These are phyloP conservation scores for Panonychus citri DNA, from an alignment of 1,140 invertebrate genomes.

Conservation along the genomic window DNA sequence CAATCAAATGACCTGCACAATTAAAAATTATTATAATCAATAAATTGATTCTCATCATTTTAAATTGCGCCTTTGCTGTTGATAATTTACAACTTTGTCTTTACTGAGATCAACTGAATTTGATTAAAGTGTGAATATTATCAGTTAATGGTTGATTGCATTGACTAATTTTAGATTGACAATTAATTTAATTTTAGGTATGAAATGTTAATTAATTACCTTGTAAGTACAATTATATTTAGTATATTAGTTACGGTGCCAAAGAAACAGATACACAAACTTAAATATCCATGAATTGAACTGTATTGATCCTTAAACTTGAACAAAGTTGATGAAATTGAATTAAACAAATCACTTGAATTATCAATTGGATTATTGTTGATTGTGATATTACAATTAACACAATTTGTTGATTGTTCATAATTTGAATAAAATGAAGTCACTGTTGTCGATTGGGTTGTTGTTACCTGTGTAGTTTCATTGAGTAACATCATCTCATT, in stretches of 20 bases:
- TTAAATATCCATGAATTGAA: constrained; percentile 39
- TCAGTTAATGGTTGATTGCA: not conserved
- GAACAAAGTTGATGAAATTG: not conserved
- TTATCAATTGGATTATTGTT: no score
- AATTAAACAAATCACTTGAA: not conserved
- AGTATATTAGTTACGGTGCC: constrained; percentile 64
- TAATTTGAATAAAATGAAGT: no score
- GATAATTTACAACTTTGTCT: not conserved
- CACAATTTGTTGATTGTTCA: no score
- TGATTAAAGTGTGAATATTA: not conserved
- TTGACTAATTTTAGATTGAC: not conserved
- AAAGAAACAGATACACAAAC: constrained; percentile 51
- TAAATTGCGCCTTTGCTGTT: not conserved
- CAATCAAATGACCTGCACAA: no score
- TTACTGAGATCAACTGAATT: not conserved
- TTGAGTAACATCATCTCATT: no score
- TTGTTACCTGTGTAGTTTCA: no score
- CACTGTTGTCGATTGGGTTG: no score
- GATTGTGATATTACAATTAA: no score
- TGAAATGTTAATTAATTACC: not conserved
- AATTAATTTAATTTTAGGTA: not conserved
- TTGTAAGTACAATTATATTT: constrained; percentile 63
- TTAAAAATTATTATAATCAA: not conserved
- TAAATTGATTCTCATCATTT: not conserved
- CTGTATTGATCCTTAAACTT: constrained; percentile 20